Conservation (phyloP, 2,888 invertebrate species). For the Nezara viridula region DNA sequence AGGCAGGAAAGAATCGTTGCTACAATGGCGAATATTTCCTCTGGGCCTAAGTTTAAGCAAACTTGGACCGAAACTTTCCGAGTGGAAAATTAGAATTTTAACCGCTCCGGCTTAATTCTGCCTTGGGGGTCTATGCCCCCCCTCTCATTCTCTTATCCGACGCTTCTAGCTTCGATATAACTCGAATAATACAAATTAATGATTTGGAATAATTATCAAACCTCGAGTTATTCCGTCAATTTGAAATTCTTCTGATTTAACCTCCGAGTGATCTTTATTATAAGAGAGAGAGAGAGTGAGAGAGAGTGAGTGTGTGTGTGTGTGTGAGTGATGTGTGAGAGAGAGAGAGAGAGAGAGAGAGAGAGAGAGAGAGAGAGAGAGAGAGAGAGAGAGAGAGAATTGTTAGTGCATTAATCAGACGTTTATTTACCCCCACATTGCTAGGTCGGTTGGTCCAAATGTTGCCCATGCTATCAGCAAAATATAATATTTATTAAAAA, state of each 20-base stretch:
- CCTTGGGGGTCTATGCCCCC: neutral
- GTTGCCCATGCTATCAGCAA: too few relatives aligned
- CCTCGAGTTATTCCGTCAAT: neutral
- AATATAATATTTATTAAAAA: too few relatives aligned
- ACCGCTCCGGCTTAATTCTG: slow-evolving; percentile 31
- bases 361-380: too few relatives aligned
- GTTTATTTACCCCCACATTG: too few relatives aligned
- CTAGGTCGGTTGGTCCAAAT: too few relatives aligned
- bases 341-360: too few relatives aligned
- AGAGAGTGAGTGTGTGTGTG: too few relatives aligned
- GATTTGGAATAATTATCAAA: neutral
- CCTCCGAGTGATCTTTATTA: too few relatives aligned
- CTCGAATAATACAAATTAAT: slow-evolving; percentile 12
- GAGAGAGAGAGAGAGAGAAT: too few relatives aligned
- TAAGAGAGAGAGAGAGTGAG: too few relatives aligned
- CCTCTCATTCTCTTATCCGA: neutral
- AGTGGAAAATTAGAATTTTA: slow-evolving; percentile 57
- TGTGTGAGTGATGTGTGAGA: too few relatives aligned
- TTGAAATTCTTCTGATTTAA: neutral
- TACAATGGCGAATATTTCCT: slow-evolving; percentile 24
- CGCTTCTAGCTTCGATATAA: neutral
- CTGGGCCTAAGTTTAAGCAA: slow-evolving; percentile 1
- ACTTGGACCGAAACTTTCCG: slow-evolving; percentile 41
- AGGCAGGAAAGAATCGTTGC: neutral
- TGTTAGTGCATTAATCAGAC: too few relatives aligned